Conservation (phyloP, 1,140 invertebrate genomes). For the Steinernema feltiae region DNA sequence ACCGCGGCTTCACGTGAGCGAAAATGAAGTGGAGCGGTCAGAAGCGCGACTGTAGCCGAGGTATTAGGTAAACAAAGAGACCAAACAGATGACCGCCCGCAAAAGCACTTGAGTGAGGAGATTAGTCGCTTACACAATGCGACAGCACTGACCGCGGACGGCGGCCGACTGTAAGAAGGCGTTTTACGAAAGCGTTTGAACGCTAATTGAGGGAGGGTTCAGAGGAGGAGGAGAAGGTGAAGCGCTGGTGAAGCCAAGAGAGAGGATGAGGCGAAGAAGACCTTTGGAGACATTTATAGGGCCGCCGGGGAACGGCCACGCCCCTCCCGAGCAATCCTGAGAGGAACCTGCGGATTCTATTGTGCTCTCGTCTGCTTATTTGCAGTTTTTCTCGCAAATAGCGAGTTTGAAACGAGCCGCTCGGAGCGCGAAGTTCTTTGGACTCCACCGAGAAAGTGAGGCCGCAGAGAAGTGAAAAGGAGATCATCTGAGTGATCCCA, state of each 20-base stretch:
- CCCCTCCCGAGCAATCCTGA: not conserved
- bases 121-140: conserved; percentile 14
- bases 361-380: not conserved
- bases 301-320: not conserved
- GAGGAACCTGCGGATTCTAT: not conserved
- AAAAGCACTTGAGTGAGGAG: not conserved
- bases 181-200: not conserved
- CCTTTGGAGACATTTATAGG: not conserved
- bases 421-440: not conserved
- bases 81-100: not conserved
- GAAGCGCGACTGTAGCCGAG: not conserved
- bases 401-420: no score
- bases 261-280: not conserved
- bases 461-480: no score
- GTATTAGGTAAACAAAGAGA: not conserved
- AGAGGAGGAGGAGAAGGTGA: not conserved
- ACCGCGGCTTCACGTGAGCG: conserved; percentile 3
- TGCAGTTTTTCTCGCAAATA: not conserved
- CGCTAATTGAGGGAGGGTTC: not conserved
- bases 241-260: not conserved
- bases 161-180: not conserved
- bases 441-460: not conserved
- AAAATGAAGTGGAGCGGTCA: conserved; percentile 1
- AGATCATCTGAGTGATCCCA: no score
- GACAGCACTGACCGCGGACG: not conserved